Base-by-base conservation (phyloP, 1,140 invertebrate species). In the Lucilia sericata region DNA sequence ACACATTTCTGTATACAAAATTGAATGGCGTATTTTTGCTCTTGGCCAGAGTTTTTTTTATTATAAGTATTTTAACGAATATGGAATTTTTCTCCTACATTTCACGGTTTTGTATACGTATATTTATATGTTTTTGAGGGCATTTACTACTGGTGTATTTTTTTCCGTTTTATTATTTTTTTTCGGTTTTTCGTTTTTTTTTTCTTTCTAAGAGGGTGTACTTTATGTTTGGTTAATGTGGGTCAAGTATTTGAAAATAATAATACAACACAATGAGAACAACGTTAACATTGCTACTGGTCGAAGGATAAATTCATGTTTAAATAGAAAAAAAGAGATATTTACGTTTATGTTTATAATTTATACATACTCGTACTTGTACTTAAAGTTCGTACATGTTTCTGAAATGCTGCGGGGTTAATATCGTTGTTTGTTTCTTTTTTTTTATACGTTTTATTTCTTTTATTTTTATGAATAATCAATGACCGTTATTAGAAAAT, bases 251-350 rank as follows among this genome's bases (percentile, higher is more conserved):
- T 80, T 80, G 76, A 25, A 80, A 70, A 30, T 30, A 30, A 30
- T 30, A 70, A 70, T 60, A n/a, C n/a, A 70, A 70, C 55, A 70
- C 55, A n/a, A n/a, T n/a, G n/a, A 17, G 55, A 60, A 17, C 19
- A 51, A 21, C 47, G 76, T 80, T 80, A 80, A 80, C 76, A 80
- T 80, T 80, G 76, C 76, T 49, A 51, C 19, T 49, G 76, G 76
- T 80, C 76, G 42, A 80, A 80, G 76, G 76, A 80, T 80, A 80
- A 80, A 80, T 49, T 80, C 25, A 80, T 80, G 42, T 19, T 80
- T 51, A 80, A 80, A 51, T 49, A 47, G 25, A 3, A 30, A 30
- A 49, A 47, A 80, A 80, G 36, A 49, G 49, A 80, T 80, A 70
- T 70, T 70, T 70, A 80, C 47, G 42, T 49, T 80, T 21, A 80